Evolutionary conservation across 2,113 vertebrate genomes (phyloP).

Genomic region (Chloropsis cyanopogon): DNA sequence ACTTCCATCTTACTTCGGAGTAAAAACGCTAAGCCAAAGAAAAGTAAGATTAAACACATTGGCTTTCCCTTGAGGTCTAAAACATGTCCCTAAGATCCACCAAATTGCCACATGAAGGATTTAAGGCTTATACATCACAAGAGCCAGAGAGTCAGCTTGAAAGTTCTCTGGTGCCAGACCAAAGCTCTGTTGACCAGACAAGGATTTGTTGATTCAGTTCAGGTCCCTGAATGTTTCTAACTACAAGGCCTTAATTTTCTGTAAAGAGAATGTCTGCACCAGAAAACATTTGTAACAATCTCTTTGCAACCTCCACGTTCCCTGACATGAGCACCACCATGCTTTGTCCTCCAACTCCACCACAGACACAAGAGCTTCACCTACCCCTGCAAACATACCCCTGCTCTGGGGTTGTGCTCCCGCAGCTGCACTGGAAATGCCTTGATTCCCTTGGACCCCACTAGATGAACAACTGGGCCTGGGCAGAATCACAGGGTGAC

Average conservation of each 20-base stretch:
- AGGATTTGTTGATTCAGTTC: not conserved
- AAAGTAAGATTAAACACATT: not conserved
- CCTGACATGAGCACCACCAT: not conserved
- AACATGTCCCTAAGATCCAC: not conserved
- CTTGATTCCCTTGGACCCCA: not conserved
- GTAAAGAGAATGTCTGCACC: not conserved
- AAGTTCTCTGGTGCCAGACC: not conserved
- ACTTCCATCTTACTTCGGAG: not conserved
- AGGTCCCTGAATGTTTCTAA: not conserved
- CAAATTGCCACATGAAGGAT: not conserved
- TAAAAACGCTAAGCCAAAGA: not conserved
- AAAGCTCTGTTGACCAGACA: not conserved
- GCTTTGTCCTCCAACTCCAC: not conserved
- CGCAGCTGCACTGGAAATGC: not conserved
- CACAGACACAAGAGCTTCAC: rapidly evolving
- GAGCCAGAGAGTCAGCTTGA: not conserved
- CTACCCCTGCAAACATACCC: not conserved
- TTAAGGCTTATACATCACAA: not conserved
- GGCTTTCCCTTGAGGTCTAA: not conserved
- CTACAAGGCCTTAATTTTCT: not conserved
- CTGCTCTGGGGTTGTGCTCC: not conserved
- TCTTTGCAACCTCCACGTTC: not conserved
- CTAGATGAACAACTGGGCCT: not conserved
- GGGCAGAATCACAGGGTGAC: rapidly evolving
- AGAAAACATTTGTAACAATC: not conserved